These are phyloP conservation scores for Archivesica marissinica DNA, from an alignment of 1,140 invertebrate genomes.

Conservation along the genomic window DNA sequence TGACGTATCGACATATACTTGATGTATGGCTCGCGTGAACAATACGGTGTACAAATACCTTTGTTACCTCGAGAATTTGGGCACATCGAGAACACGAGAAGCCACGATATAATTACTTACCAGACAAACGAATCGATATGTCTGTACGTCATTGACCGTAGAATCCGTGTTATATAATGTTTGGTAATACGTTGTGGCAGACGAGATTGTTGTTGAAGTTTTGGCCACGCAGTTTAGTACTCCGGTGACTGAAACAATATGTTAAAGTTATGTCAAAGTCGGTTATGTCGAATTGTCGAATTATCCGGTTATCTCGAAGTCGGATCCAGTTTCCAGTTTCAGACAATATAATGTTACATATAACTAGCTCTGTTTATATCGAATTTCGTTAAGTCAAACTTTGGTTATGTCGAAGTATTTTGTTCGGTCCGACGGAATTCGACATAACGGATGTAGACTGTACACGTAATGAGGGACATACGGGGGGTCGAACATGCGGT, in stretches of 20 bases:
- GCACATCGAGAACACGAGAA: too few relatives aligned
- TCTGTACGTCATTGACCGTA: not conserved
- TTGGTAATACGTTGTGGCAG: constrained; percentile 8
- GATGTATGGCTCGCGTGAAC: not conserved
- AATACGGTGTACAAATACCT: not conserved
- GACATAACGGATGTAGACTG: too few relatives aligned
- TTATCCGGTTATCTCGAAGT: too few relatives aligned
- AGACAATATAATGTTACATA: too few relatives aligned
- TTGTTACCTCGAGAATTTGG: not conserved
- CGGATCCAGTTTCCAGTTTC: too few relatives aligned
- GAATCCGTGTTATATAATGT: constrained; percentile 16
- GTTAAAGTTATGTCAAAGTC: not conserved
- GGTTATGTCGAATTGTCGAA: too few relatives aligned
- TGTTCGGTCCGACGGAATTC: too few relatives aligned
- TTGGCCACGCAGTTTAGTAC: constrained; percentile 16
- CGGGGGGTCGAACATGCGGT: too few relatives aligned
- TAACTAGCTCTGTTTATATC: too few relatives aligned
- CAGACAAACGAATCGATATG: constrained; percentile 11
- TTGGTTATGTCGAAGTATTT: too few relatives aligned
- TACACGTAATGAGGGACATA: too few relatives aligned
- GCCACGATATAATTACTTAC: not conserved
- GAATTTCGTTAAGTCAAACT: too few relatives aligned
- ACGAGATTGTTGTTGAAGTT: not conserved
- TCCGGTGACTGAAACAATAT: not conserved
- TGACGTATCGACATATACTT: not conserved